Conservation (phyloP, 2,888 invertebrate species). For the Cheilosia vernalis region DNA sequence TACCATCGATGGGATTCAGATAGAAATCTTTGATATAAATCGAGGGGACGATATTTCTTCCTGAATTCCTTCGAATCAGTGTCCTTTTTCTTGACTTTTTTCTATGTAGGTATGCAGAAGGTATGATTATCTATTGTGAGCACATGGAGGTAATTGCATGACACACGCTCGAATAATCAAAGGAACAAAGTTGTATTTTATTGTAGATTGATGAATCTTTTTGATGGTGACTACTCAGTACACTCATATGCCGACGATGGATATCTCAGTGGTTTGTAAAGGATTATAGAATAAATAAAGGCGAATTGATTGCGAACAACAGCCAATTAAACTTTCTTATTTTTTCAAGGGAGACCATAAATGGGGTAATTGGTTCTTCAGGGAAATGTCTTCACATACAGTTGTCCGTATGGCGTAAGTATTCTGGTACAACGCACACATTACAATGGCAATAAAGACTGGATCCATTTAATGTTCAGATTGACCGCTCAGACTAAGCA, state of each 20-base stretch:
- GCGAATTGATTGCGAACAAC: neutral
- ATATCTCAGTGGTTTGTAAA: neutral
- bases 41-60: neutral
- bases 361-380: neutral
- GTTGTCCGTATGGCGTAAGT: too few species aligned
- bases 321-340: neutral
- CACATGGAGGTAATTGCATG: conserved; percentile 25
- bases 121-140: neutral
- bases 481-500: neutral
- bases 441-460: too few species aligned
- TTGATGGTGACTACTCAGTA: conserved; percentile 1
- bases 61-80: neutral
- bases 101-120: neutral
- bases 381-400: too few species aligned
- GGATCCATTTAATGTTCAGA: neutral
- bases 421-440: too few species aligned
- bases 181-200: conserved; percentile 13
- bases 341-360: neutral
- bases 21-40: neutral
- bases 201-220: conserved; percentile 13
- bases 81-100: neutral
- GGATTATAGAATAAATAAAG: neutral
- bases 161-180: conserved; percentile 30
- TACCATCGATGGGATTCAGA: conserved; percentile 19
- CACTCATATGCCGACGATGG: neutral